Evolutionary conservation across 2,113 vertebrate species (phyloP), one percentile per base, ranked within the genome.

Genomic region (Rhinogobius similis): DNA sequence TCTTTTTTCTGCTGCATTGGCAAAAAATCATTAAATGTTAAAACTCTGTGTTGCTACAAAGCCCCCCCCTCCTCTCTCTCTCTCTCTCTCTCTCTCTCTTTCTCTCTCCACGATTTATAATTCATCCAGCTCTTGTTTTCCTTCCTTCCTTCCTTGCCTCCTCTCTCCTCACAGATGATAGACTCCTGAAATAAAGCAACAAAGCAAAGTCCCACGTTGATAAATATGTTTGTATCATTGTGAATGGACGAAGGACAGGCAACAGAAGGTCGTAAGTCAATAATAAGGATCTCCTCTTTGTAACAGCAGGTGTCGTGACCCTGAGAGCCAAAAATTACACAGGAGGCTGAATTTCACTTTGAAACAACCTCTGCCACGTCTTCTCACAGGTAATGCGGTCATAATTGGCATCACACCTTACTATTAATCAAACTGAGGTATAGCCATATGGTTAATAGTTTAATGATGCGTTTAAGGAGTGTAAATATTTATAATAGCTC

Each of bases 21-120:
- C 75, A 82, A 78, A 77, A 87, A 68, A 87, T 81, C 83, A 91
- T 90, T 91, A 93, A 91, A 93, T 80, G 89, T 92, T 94, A 94
- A 94, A 93, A 93, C 85, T 86, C 81, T 88, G 69, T 94, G 87
- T 87, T 84, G 86, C 83, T 77, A 87, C 93, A 87, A 83, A 89
- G 92, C 90, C 74, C 11, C 12, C 52, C 20, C 46, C 9, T 11
- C 4, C n/a, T n/a, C n/a, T n/a, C n/a, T n/a, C n/a, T 11, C 21
- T n/a, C 50, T 11, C 46, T 21, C 46, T 9, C 46, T n/a, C 46
- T n/a, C 50, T 52, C 48, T 46, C 21, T 53, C 14, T 53, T 13
- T 78, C 86, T 81, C 81, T 79, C 83, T 69, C 87, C 67, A 82
- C 29, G n/a, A 88, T 91, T 82, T 75, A 91, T 91, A 87, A 91